A percentile compares a stretch with the other conserved stretches of the same genome.
phyloP scores from a whole-genome alignment of 1,140 invertebrate species.

The Drosophila santomea region DNA sequence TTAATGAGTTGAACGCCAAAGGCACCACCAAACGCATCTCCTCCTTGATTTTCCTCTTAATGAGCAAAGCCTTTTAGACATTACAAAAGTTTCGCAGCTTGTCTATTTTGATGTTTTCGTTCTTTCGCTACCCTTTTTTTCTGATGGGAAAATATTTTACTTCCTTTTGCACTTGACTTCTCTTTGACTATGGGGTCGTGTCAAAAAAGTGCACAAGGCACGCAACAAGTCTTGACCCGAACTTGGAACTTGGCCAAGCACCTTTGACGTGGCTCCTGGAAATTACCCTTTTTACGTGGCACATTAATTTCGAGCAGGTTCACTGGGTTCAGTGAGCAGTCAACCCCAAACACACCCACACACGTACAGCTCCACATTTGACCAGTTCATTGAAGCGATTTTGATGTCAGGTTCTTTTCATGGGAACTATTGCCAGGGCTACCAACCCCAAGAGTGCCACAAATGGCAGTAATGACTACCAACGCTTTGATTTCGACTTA shows the following conservation, averaged over 20 bases:
- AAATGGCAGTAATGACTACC: conserved; percentile 73
- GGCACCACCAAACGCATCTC: conserved; percentile 62
- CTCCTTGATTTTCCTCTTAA: conserved; percentile 42
- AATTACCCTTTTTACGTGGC: conserved; percentile 78
- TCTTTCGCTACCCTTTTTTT: conserved; percentile 21
- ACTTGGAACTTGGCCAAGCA: conserved; percentile 41
- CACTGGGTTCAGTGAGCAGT: conserved; percentile 55
- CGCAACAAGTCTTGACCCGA: conserved; percentile 63
- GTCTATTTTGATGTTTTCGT: conserved; percentile 50
- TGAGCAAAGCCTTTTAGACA: conserved; percentile 60
- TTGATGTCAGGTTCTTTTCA: conserved; percentile 45
- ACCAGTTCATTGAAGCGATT: conserved; percentile 73
- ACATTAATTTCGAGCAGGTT: conserved; percentile 75
- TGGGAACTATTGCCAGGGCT: conserved; percentile 20
- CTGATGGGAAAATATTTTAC: conserved; percentile 49
- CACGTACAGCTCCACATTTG: conserved; percentile 62
- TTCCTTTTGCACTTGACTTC: conserved; percentile 76
- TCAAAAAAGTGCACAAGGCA: conserved; percentile 24
- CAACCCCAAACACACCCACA: conserved; percentile 25
- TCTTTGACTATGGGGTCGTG: conserved; percentile 56
- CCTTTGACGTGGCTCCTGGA: conserved; percentile 59
- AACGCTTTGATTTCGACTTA: conserved; percentile 42
- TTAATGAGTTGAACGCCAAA: conserved; percentile 83
- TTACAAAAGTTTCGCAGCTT: conserved; percentile 48
- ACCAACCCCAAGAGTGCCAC: conserved; percentile 55